These are phyloP conservation scores for Rallus limicola DNA, from an alignment of 2,113 vertebrate genomes.

Conservation along the genomic window DNA sequence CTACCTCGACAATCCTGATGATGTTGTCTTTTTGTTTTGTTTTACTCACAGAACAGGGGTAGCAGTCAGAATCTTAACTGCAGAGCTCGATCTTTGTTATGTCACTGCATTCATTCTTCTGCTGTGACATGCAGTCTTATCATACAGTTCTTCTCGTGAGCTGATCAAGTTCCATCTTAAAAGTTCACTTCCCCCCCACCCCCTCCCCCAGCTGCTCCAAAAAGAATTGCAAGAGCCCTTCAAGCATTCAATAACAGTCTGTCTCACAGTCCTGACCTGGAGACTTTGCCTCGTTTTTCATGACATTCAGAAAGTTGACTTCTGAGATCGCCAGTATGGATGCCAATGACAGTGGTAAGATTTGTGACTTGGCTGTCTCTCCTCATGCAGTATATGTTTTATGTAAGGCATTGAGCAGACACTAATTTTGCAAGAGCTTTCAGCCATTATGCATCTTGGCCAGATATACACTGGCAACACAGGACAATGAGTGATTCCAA, in stretches of 20 bases:
- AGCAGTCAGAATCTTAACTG: neutral
- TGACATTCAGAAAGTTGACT: neutral
- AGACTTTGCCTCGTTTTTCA: neutral
- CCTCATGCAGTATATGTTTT: neutral
- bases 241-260: neutral
- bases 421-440: constrained; percentile 42
- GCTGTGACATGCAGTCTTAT: neutral
- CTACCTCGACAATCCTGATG: neutral
- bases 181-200: neutral
- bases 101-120: neutral
- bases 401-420: constrained; percentile 7
- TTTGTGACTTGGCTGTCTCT: neutral
- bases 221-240: neutral
- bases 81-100: neutral
- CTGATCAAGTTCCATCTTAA: constrained; percentile 12
- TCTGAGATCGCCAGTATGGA: neutral
- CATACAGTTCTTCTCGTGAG: neutral
- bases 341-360: neutral
- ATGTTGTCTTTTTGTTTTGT: neutral
- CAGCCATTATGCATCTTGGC: constrained; percentile 24
- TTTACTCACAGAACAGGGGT: neutral
- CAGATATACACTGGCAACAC: constrained; percentile 45
- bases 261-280: neutral
- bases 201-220: neutral
- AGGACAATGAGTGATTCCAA: constrained; percentile 46